phyloP scores from a whole-genome alignment of 2,888 invertebrate genomes.

The Rhingia rostrata region DNA sequence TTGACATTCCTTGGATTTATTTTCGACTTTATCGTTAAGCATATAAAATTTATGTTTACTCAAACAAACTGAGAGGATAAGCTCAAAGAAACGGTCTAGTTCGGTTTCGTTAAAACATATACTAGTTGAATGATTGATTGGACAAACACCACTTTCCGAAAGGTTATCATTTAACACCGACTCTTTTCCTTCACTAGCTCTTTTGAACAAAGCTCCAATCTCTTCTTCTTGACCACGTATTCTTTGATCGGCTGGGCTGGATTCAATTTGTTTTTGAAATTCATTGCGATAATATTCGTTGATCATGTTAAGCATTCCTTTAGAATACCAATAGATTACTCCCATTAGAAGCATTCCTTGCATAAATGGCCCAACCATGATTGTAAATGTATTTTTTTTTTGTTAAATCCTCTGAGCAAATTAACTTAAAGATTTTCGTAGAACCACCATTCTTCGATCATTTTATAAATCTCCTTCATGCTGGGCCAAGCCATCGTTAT shows the following conservation, averaged over 20 bases:
- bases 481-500: slow-evolving; percentile 90
- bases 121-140: background rate
- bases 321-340: slow-evolving; percentile 89
- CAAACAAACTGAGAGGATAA: slow-evolving; percentile 38
- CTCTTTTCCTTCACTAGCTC: background rate
- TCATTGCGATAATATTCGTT: slow-evolving; percentile 89
- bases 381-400: slow-evolving; percentile 12
- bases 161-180: background rate
- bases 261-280: slow-evolving; percentile 84
- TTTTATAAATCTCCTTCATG: slow-evolving; percentile 85
- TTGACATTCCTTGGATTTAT: background rate
- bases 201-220: slow-evolving; percentile 39
- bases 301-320: slow-evolving; percentile 88
- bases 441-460: slow-evolving; percentile 84
- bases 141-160: slow-evolving; percentile 10
- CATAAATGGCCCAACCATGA: slow-evolving; percentile 86
- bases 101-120: slow-evolving; percentile 40
- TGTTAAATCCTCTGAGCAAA: background rate
- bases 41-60: background rate
- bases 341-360: slow-evolving; percentile 87
- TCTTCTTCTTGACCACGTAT: slow-evolving; percentile 37
- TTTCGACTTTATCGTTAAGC: background rate
- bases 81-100: slow-evolving; percentile 37
- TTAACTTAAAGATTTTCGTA: slow-evolving; percentile 43
- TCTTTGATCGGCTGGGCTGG: slow-evolving; percentile 7